phyloP scores from a whole-genome alignment of 2,888 invertebrate genomes.

The Gibbula magus region DNA sequence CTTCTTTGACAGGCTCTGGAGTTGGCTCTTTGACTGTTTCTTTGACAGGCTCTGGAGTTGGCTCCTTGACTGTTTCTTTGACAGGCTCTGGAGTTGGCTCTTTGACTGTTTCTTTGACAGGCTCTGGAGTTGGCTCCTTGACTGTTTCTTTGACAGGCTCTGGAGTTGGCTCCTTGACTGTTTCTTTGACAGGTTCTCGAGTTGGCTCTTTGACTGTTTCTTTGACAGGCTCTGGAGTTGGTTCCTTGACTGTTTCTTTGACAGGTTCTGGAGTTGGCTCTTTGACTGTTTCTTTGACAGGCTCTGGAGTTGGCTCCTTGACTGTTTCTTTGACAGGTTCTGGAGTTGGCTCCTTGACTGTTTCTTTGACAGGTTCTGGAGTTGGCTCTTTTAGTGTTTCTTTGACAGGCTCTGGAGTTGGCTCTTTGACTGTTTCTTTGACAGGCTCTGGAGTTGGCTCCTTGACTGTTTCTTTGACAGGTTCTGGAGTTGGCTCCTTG shows the following conservation, averaged over 20 bases:
- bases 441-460: not conserved
- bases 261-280: not conserved
- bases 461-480: not conserved
- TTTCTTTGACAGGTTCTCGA: not conserved
- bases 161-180: not conserved
- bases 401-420: not conserved
- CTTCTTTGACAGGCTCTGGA: not conserved
- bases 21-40: not conserved
- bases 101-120: not conserved
- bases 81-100: constrained; percentile 17
- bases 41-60: not conserved
- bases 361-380: not conserved
- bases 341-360: not conserved
- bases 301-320: not conserved
- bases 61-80: not conserved
- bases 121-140: not conserved
- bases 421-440: not conserved
- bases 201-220: not conserved
- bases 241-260: not conserved
- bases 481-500: not conserved
- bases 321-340: not conserved
- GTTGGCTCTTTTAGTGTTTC: not conserved
- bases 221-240: not conserved
- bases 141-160: not conserved
- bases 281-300: not conserved